Evolutionary conservation across 2,113 vertebrate species (phyloP), one percentile per base, ranked within the genome.

Genomic region (Papio anubis): DNA sequence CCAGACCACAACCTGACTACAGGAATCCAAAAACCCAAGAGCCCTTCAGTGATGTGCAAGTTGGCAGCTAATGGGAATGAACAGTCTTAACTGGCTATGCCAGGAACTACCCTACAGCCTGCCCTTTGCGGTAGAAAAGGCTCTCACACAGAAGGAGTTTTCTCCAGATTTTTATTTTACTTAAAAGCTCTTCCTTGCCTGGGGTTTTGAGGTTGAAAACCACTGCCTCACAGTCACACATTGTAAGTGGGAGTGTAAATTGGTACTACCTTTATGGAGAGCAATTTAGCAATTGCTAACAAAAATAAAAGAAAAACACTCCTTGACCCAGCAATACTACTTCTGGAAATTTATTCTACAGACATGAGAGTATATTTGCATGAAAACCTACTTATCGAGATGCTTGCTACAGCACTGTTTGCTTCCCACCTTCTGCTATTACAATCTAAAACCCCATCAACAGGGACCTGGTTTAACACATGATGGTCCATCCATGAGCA

Each of bases 121-220:
- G 73, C 82, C 78, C 90, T 92, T 17, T 93, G 90, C 1, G 14
- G 68, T 30, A 3, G 78, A 59, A 70, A 75, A 88, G 30, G 50
- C 61, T 48, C 68, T 90, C 52, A 83, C 81, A 43, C 11, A 9
- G 40, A 57, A 57, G 14, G 83, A 38, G 59, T 79, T 89, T 45
- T 79, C 61, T 86, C 85, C 64, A 61, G 81, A 75, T 84, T 96
- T 95, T 83, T 88, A 94, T 96, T 97, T 86, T 78, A 91, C 93
- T 97, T 85, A 97, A 89, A 93, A 97, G 94, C 84, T 96, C 88
- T 98, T 94, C 86, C 82, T 38, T 0, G 16, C 59, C 89, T 95
- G 86, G 83, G 68, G 94, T 73, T 97, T 89, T 98, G 92, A 97
- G 96, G 95, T 95, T 93, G 76, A 87, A 98, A 97, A 94, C 89